Base-by-base conservation (phyloP, 2,797 vertebrate species). In the Somateria mollissima region DNA sequence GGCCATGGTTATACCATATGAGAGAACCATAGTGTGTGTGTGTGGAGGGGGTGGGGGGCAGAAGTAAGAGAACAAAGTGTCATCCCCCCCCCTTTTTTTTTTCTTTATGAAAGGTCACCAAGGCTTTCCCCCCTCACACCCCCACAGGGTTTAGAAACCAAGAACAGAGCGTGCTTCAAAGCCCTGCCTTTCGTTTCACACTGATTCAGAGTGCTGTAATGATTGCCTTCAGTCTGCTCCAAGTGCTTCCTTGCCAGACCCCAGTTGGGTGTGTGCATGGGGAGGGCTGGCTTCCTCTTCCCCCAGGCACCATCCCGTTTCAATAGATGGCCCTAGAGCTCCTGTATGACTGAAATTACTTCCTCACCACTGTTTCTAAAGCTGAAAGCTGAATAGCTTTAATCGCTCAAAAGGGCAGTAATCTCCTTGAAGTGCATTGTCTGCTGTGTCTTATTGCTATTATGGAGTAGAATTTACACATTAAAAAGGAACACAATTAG, bases 401-500 rank as follows among this genome's bases (percentile, higher is more conserved):
- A 97, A 93, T 97, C 60, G 2, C 87, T 91, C 78, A 57, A 54
- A 79, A 91, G 78, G 92, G 60, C 80, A 92, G 75, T 95, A 96
- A 94, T 97, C 95, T 75, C 84, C 96, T 96, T 78, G 83, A 94
- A 90, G 70, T 57, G 28, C 39, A 85, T 95, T 91, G 85, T 95
- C 84, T 90, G 83, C 81, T 81, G 67, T 41, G 77, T 96, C 87
- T 96, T 92, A 93, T 37, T 76, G 56, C 80, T 95, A 73, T 95
- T 95, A 75, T 88, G 62, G 91, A 89, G 69, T 34, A 87, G 71
- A 86, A 96, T 97, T 97, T 97, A 87, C 87, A 87, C 90, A 92
- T 95, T 95, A 89, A 96, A 97, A 95, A 95, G 91, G 64, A 96
- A 47, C 91, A 95, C 88, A 95, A 97, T 97, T 96, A 97, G 93